Conservation (phyloP, 2,113 vertebrate species). For the Entelurus aequoreus region DNA sequence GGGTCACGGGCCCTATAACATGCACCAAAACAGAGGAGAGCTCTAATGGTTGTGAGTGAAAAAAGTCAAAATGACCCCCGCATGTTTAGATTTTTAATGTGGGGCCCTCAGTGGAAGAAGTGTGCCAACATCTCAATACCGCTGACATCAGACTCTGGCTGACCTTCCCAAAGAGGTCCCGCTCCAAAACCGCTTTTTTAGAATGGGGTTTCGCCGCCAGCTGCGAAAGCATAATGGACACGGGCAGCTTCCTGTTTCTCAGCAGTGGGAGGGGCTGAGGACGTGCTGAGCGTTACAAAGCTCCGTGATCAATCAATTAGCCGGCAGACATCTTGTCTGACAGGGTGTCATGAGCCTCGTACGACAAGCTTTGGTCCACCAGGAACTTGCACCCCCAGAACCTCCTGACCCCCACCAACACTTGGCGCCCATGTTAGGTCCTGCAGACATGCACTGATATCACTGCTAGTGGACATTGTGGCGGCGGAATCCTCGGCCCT, state of each 20-base stretch:
- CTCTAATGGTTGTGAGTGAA: too few species aligned
- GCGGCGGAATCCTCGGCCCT: background rate
- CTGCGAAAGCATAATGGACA: conserved; percentile 33
- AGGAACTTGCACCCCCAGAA: conserved; percentile 28
- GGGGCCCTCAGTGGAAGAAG: too few species aligned
- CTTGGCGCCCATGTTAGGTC: conserved; percentile 49
- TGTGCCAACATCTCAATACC: background rate
- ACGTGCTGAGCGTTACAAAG: conserved; percentile 41
- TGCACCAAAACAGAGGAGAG: too few species aligned
- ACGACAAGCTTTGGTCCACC: conserved; percentile 33
- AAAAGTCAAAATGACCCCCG: too few species aligned
- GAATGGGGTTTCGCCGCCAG: conserved; percentile 15
- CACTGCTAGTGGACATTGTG: too few species aligned
- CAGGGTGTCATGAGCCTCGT: conserved; percentile 35
- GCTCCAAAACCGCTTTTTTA: conserved; percentile 20
- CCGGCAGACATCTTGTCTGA: conserved; percentile 53
- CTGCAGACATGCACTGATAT: conserved; percentile 36
- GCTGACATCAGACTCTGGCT: conserved; percentile 21
- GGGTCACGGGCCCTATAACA: too few species aligned
- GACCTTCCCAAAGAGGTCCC: conserved; percentile 27
- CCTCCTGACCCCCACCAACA: conserved; percentile 26
- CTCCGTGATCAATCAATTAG: conserved; percentile 69
- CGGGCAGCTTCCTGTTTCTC: conserved; percentile 41
- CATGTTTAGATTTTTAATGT: too few species aligned
- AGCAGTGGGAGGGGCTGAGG: conserved; percentile 47